Conservation (phyloP, 1,140 invertebrate genomes). For the Drosophila grimshawi region DNA sequence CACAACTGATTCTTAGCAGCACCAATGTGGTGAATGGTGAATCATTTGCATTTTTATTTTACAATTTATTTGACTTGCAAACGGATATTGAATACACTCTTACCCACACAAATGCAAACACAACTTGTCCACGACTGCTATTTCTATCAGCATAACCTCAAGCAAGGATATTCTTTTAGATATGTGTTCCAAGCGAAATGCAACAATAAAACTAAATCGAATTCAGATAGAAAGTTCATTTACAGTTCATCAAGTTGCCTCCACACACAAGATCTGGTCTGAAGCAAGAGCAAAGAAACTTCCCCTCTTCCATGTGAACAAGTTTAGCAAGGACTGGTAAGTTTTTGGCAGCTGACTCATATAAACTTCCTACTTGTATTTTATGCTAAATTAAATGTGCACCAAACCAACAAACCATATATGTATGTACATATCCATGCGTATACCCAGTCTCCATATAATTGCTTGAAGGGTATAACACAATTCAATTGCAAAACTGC, state of each 20-base stretch:
- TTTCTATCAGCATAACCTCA: slow-evolving; percentile 7
- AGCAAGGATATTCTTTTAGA: slow-evolving; percentile 40
- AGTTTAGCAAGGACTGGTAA: slow-evolving; percentile 22
- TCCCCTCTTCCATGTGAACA: slow-evolving; percentile 1
- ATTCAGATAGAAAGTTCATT: slow-evolving; percentile 77
- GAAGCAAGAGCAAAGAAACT: slow-evolving; percentile 38
- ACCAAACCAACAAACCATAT: slow-evolving; percentile 17
- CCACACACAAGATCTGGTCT: background rate
- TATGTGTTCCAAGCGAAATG: slow-evolving; percentile 51
- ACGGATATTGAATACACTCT: slow-evolving; percentile 43
- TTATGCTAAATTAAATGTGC: slow-evolving; percentile 72
- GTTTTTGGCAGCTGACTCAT: slow-evolving; percentile 23
- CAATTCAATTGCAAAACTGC: no score
- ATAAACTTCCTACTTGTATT: slow-evolving; percentile 51
- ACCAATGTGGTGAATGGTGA: slow-evolving; percentile 3
- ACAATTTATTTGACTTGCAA: slow-evolving; percentile 44
- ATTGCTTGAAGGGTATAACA: background rate
- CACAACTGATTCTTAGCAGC: slow-evolving; percentile 17
- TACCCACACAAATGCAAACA: slow-evolving; percentile 1
- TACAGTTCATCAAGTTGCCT: slow-evolving; percentile 72
- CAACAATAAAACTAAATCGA: slow-evolving; percentile 76
- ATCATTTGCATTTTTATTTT: slow-evolving; percentile 45
- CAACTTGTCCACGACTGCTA: background rate
- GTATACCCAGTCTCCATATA: background rate
- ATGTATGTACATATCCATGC: slow-evolving; percentile 3